Base-by-base conservation (phyloP, 2,113 vertebrate species). In the Nanorana parkeri region DNA sequence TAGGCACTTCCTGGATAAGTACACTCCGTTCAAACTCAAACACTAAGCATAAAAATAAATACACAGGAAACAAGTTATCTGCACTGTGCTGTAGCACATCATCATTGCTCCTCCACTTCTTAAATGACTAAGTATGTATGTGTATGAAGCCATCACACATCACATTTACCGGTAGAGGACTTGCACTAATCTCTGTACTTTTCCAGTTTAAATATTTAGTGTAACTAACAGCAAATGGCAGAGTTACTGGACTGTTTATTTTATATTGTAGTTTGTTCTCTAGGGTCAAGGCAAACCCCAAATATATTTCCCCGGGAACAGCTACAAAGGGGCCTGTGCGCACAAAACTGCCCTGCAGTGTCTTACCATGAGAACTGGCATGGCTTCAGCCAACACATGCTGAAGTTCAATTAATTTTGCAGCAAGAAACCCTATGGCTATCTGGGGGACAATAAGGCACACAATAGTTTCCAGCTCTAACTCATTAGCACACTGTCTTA, bases 281-380 rank as follows among this genome's bases (percentile, higher is more conserved):
- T 29, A 17, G 56, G n/a, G n/a, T 75, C 26, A 29, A 3, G 47
- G 26, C 23, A 28, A 20, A 61, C 2, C 58, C 28, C 26, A 6
- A 75, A 32, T 24, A 72, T 20, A 26, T 72, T 72, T 32, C 68
- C 58, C 17, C 54, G 68, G 36, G 67, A 72, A 80, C 78, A 2
- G 36, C 32, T 32, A 26, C 60, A 29, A 71, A 47, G 47, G 19
- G 19, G 52, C 47, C 24, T 69, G 5, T 24, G 51, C 21, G 26
- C 41, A 19, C 6, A 80, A 47, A 61, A 68, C 67, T 32, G 56
- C 58, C 24, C 67, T 16, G 36, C 24, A 6, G 78, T 72, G 67
- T 56, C 19, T 19, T 54, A 21, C 56, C 56, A 61, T 80, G 78
- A 29, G 36, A 80, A 61, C 23, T 78, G 77, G 77, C 47, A 68